Evolutionary conservation across 2,888 invertebrate species (phyloP), one percentile per base, ranked within the genome.

Genomic region (Acheta domesticus): DNA sequence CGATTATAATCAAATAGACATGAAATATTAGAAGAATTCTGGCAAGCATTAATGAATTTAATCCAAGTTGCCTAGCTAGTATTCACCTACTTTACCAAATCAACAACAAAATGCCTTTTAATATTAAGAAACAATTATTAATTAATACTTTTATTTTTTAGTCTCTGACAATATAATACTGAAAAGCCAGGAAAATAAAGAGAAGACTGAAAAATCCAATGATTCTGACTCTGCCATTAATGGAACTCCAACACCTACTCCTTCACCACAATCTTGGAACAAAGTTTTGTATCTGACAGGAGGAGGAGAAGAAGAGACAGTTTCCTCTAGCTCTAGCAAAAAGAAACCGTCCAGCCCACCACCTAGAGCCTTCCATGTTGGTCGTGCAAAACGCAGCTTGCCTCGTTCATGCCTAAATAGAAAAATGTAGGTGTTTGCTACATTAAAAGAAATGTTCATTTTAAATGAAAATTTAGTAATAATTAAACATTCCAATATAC

Each of bases 221-320:
- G n/a, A 48, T n/a, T 80, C 80, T 75, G 78, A 80, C 48, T 80
- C 78, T 23, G 74, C 80, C 19, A 74, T 48, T 75, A 77, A 77
- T n/a, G 77, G 62, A 20, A 36, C 49, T 48, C 8, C 62, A 12
- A 73, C 76, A 62, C 23, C 77, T n/a, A 77, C 77, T 16, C 50
- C 76, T 49, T 12, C 49, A 36, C 48, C 74, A 74, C 16, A 62
- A 19, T 62, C 62, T n/a, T 48, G 49, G 49, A 49, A 76, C n/a
- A 76, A 76, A 23, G n/a, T 49, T n/a, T 76, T 76, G 49, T 48
- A n/a, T 48, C 20, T 76, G 76, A 76, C 48, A 76, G 49, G 76
- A 36, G 76, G 76, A 76, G 49, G 76, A 76, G 76, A 20, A 48
- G 76, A 49, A 48, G 48, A 48, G 49, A 76, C 76, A 12, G 20